Percentiles rank a stretch among this genome's conserved stretches.
These are phyloP conservation scores for Meloe dianella DNA, from an alignment of 2,888 invertebrate species.

Conservation along the genomic window DNA sequence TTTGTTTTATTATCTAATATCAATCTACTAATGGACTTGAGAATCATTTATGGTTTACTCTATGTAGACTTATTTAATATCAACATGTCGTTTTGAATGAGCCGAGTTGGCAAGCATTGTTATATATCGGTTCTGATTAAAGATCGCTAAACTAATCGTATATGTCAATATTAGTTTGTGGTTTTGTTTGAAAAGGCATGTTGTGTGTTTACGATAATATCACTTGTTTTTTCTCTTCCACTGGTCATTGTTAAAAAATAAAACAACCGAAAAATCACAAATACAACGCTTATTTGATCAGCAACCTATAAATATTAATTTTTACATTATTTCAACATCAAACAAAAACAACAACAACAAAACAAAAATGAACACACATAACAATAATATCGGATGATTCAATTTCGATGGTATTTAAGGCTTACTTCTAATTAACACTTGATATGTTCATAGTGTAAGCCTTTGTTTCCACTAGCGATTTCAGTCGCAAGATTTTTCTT, in stretches of 20 bases:
- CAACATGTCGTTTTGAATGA: neutral
- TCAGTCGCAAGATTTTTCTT: too few relatives aligned
- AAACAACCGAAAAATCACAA: neutral
- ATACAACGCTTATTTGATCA: neutral
- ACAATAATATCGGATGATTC: too few relatives aligned
- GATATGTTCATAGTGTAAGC: too few relatives aligned
- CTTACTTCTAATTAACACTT: too few relatives aligned
- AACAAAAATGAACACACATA: too few relatives aligned
- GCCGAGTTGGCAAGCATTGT: neutral
- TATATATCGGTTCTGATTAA: constrained; percentile 16
- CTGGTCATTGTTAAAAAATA: neutral
- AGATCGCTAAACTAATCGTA: constrained; percentile 23
- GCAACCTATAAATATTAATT: neutral
- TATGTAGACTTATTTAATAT: neutral
- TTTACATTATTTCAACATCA: neutral
- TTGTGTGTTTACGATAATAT: neutral
- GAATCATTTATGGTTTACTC: too few relatives aligned
- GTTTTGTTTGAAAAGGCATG: constrained; percentile 21
- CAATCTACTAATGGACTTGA: too few relatives aligned
- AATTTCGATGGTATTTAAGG: too few relatives aligned
- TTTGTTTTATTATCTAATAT: too few relatives aligned
- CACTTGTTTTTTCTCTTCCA: neutral
- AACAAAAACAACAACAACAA: too few relatives aligned
- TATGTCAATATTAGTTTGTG: constrained; percentile 27
- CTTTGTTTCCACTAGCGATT: too few relatives aligned